Evolutionary conservation across 1,140 invertebrate genomes (phyloP).

Genomic region (Tetragnatha versicolor): DNA sequence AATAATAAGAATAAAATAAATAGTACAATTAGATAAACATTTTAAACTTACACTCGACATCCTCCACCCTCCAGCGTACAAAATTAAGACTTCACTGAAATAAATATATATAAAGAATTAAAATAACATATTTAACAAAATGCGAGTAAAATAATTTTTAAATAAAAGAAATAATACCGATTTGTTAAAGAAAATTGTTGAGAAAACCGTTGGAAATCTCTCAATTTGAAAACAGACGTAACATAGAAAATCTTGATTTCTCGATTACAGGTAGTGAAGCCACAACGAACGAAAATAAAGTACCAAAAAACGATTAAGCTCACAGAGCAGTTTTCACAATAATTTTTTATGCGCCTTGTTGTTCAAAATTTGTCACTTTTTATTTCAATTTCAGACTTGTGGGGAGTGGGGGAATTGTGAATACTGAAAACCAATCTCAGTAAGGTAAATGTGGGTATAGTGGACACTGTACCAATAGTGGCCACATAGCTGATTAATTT

Average conservation of each 20-base stretch:
- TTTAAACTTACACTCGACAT: slow-evolving; percentile 42
- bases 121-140: not conserved
- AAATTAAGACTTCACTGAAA: not conserved
- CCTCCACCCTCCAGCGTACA: slow-evolving; percentile 26
- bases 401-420: no score
- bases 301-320: no score
- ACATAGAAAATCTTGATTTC: slow-evolving; percentile 6
- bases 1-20: not conserved
- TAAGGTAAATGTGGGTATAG: no score
- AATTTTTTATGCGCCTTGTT: no score
- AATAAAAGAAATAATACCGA: not conserved
- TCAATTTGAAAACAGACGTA: slow-evolving; percentile 25
- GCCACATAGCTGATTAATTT: no score
- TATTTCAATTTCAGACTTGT: no score
- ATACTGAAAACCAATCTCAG: no score
- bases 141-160: not conserved
- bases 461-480: no score
- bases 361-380: no score
- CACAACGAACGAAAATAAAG: not conserved
- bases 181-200: not conserved
- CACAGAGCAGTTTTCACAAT: no score
- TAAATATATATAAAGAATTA: not conserved
- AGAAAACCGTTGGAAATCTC: slow-evolving; percentile 26
- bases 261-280: slow-evolving; percentile 15
- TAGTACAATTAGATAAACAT: not conserved